These are phyloP conservation scores for Trididemnum clinides DNA, from an alignment of 23 tunicate species.

Conservation along the genomic window DNA sequence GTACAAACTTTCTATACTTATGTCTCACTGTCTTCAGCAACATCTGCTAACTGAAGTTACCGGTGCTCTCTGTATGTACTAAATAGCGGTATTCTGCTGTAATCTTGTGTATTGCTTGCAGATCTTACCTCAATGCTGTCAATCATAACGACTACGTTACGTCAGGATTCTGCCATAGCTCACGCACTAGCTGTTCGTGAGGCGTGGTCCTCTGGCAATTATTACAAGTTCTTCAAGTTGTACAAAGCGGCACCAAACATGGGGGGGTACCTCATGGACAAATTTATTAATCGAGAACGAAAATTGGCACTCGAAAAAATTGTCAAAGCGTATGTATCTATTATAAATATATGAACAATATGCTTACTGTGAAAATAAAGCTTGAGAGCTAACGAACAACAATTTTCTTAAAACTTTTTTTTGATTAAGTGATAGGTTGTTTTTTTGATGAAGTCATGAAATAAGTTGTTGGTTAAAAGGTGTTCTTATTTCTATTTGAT, in stretches of 20 bases:
- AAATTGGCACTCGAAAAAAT: slow-evolving; percentile 67
- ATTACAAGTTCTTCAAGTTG: slow-evolving; percentile 77
- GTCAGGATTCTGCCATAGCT: slow-evolving; percentile 57
- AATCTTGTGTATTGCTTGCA: slow-evolving; percentile 14
- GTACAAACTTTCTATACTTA: too few relatives aligned
- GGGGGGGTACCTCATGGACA: slow-evolving; percentile 96
- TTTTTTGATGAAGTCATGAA: too few relatives aligned
- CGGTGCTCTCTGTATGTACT: not conserved
- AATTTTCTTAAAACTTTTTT: too few relatives aligned
- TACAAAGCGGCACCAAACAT: slow-evolving; percentile 66
- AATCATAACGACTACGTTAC: slow-evolving; percentile 56
- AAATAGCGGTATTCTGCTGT: not conserved
- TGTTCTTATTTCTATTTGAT: too few relatives aligned
- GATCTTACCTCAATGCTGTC: slow-evolving; percentile 76
- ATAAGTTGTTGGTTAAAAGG: too few relatives aligned
- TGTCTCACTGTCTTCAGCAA: too few relatives aligned
- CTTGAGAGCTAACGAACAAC: too few relatives aligned
- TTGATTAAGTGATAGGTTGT: too few relatives aligned
- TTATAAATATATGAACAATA: too few relatives aligned
- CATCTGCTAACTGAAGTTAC: not conserved
- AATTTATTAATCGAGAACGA: slow-evolving; percentile 87
- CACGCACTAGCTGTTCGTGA: slow-evolving; percentile 77
- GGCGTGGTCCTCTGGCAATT: slow-evolving; percentile 80
- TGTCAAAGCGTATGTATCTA: slow-evolving; percentile 90
- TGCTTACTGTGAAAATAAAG: too few relatives aligned